Conservation (phyloP, 2,113 vertebrate genomes). For the Heteronetta atricapilla region DNA sequence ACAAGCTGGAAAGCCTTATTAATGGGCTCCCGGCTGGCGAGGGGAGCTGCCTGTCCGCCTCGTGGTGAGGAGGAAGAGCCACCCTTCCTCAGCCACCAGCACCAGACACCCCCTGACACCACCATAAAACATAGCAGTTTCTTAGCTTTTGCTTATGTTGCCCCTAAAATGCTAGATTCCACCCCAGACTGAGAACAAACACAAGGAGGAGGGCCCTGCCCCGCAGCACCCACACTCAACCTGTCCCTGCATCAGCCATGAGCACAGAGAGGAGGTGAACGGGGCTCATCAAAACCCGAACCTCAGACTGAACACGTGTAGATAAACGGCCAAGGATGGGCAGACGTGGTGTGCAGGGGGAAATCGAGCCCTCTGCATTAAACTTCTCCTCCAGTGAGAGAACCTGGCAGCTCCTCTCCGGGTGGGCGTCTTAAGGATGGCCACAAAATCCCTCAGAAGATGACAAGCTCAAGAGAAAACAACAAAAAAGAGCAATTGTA, state of each 20-base stretch:
- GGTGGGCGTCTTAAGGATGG: not conserved
- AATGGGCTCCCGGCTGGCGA: not conserved
- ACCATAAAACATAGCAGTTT: not conserved
- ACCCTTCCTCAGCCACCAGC: not conserved
- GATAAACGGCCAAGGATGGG: not conserved
- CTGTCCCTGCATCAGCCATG: not conserved
- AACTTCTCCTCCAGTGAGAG: not conserved
- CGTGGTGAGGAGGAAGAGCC: not conserved
- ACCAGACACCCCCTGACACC: not conserved
- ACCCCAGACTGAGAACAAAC: not conserved
- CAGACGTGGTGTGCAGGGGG: accelerated
- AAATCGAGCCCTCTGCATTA: not conserved
- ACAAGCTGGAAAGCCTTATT: slow-evolving; percentile 70
- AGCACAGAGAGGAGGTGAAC: not conserved
- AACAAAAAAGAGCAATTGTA: not conserved
- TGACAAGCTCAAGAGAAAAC: not conserved
- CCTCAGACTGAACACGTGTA: not conserved
- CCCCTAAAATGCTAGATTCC: not conserved
- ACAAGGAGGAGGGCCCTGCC: not conserved
- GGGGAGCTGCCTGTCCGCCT: not conserved
- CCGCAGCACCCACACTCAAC: not conserved
- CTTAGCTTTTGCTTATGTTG: not conserved
- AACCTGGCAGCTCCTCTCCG: not conserved
- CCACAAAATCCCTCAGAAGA: not conserved
- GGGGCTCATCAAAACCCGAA: not conserved